phyloP scores from a whole-genome alignment of 1,140 invertebrate species.

The Anthonomus grandis region DNA sequence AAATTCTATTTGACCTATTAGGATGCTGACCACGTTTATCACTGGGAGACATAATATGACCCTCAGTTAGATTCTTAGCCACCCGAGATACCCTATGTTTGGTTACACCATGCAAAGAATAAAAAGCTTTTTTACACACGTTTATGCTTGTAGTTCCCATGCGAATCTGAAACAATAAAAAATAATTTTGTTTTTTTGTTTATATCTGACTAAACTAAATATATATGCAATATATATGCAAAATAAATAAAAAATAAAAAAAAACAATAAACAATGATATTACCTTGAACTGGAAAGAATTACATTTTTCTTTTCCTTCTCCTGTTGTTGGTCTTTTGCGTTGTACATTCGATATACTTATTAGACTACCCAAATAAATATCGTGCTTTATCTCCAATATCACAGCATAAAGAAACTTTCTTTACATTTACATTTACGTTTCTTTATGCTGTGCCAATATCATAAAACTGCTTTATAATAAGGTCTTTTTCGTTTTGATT shows the following conservation, averaged over 20 bases:
- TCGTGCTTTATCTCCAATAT: neutral
- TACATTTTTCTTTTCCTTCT: conserved; percentile 2
- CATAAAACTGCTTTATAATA: too few relatives aligned
- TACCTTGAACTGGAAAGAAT: neutral
- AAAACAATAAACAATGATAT: conserved; percentile 2
- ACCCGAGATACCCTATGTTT: neutral
- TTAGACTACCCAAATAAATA: conserved; percentile 2
- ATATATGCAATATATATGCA: too few relatives aligned
- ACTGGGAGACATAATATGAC: too few relatives aligned
- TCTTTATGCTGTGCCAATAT: neutral
- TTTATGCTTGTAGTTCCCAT: neutral
- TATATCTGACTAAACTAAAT: too few relatives aligned
- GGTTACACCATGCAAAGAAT: conserved; percentile 1
- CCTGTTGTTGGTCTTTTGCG: conserved; percentile 3
- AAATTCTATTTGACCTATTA: too few relatives aligned
- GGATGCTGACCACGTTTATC: too few relatives aligned
- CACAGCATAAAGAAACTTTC: too few relatives aligned
- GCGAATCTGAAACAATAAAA: conserved; percentile 3
- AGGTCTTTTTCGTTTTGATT: too few relatives aligned
- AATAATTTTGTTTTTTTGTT: too few relatives aligned
- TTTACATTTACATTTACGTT: too few relatives aligned
- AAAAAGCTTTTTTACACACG: conserved; percentile 3
- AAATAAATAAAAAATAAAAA: too few relatives aligned
- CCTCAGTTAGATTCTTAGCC: neutral
- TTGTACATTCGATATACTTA: neutral